phyloP scores from a whole-genome alignment of 1,140 invertebrate genomes.

The Orius laevigatus region DNA sequence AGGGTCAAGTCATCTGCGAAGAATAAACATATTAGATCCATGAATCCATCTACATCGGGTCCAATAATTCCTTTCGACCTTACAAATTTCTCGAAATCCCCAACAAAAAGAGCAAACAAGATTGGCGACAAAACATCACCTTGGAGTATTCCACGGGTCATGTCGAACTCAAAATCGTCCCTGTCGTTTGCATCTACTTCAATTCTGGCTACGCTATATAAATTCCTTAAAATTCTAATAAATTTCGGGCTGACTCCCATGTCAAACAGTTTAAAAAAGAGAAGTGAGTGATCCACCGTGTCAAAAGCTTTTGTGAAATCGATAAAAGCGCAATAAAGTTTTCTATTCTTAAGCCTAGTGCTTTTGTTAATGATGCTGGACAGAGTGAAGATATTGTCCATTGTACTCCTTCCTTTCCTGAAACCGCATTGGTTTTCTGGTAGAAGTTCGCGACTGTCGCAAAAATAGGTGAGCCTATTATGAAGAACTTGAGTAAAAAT shows the following conservation, averaged over 20 bases:
- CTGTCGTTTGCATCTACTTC: constrained; percentile 10
- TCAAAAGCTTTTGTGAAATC: constrained; percentile 22
- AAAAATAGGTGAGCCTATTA: not conserved
- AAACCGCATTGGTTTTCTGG: constrained; percentile 1
- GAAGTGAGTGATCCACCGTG: constrained; percentile 15
- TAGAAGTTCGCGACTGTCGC: not conserved
- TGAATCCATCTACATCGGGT: not conserved
- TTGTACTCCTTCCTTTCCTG: not conserved
- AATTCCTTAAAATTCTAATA: constrained; percentile 16
- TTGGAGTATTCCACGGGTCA: constrained; percentile 19
- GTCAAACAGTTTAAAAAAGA: constrained; percentile 18
- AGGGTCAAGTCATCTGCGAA: constrained; percentile 19
- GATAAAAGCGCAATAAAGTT: constrained; percentile 19
- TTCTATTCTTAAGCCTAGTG: not conserved
- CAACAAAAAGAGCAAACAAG: constrained; percentile 16
- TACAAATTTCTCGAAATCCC: constrained; percentile 14
- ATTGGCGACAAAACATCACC: constrained; percentile 17
- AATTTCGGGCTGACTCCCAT: constrained; percentile 20
- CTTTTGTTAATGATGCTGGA: not conserved
- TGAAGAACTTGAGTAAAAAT: not conserved
- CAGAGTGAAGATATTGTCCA: not conserved
- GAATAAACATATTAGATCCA: constrained; percentile 13
- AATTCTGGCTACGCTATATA: constrained; percentile 19
- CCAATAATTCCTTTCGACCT: not conserved
- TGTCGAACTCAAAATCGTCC: constrained; percentile 5